These are phyloP conservation scores for Micronycteris hirsuta DNA, from an alignment of 2,113 vertebrate genomes.

Conservation along the genomic window DNA sequence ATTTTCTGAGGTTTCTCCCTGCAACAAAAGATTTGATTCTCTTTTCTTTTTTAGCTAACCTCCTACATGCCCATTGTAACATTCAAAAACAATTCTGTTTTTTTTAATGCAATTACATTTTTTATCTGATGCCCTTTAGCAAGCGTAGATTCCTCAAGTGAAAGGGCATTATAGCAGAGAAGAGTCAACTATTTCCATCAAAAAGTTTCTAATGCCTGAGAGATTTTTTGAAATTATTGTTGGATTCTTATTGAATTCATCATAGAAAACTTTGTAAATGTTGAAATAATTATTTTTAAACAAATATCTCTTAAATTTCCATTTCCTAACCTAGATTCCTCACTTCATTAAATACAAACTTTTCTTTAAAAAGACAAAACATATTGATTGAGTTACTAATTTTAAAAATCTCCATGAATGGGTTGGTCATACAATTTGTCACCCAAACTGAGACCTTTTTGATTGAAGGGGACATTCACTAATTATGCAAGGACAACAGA, in stretches of 20 bases:
- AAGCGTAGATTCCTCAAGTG: conserved; percentile 41
- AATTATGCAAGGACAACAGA: background rate
- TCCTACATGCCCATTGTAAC: background rate
- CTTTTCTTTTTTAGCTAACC: conserved; percentile 2
- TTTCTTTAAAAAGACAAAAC: conserved; percentile 34
- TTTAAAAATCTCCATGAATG: background rate
- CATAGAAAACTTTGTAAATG: conserved; percentile 42
- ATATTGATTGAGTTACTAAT: background rate
- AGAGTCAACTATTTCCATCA: conserved; percentile 47
- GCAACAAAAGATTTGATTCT: conserved; percentile 20
- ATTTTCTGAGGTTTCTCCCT: conserved; percentile 50
- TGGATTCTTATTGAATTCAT: conserved; percentile 50
- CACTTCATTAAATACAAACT: background rate
- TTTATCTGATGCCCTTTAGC: conserved; percentile 70
- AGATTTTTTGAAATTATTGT: conserved; percentile 50
- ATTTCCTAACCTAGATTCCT: conserved; percentile 10
- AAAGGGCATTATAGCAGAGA: conserved; percentile 47
- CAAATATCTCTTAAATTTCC: conserved; percentile 8
- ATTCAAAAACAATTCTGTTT: conserved; percentile 44
- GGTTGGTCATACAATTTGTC: background rate
- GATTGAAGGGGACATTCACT: background rate
- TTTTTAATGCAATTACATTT: background rate
- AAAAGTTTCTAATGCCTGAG: conserved; percentile 37
- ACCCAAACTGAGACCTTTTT: background rate
- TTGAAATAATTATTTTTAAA: conserved; percentile 54